Conservation (phyloP, 2,797 vertebrate genomes). For the Bothrops alternatus region DNA sequence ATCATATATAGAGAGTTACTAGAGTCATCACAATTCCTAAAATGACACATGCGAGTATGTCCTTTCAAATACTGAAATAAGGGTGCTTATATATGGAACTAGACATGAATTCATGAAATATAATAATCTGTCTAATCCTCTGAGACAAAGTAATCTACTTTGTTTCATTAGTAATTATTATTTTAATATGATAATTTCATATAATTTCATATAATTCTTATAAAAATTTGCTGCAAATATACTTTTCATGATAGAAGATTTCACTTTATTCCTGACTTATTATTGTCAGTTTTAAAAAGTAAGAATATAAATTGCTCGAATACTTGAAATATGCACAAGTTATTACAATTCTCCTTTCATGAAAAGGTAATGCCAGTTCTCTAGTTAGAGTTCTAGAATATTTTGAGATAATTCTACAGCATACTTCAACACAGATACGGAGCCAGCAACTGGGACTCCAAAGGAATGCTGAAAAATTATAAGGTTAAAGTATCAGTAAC, state of each 20-base stretch:
- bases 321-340: neutral
- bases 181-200: neutral
- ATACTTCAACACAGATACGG: neutral
- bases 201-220: neutral
- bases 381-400: neutral
- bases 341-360: neutral
- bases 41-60: neutral
- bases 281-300: neutral
- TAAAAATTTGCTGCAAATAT: neutral
- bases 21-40: neutral
- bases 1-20: neutral
- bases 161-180: neutral
- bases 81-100: neutral
- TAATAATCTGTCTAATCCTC: neutral
- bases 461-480: accelerated
- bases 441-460: neutral
- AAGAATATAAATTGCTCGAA: neutral
- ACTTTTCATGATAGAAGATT: neutral
- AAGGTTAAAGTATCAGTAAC: neutral
- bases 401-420: neutral
- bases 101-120: neutral
- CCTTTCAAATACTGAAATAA: neutral
- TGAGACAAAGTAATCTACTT: neutral
- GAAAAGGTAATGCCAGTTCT: neutral
- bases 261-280: neutral